Conservation (phyloP, 2,797 vertebrate genomes). For the Otolemur crassicaudatus region DNA sequence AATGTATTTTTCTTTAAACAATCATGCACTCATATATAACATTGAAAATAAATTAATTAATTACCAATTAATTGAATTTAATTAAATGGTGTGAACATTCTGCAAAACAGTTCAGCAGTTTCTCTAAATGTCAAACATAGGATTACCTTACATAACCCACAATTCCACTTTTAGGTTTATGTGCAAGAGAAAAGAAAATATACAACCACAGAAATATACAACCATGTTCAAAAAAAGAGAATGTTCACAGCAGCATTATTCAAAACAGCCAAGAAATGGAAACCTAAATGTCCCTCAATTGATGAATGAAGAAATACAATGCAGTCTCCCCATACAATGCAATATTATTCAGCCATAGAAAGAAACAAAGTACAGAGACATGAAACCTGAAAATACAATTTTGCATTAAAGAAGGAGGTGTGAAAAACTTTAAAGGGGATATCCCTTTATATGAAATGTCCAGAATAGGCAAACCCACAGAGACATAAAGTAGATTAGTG, state of each 20-base stretch:
- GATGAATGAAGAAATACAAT: neutral
- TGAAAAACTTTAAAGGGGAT: neutral
- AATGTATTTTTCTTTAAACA: too few species aligned
- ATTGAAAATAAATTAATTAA: too few species aligned
- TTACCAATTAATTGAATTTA: too few species aligned
- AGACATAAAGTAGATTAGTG: neutral
- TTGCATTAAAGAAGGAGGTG: neutral
- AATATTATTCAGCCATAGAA: neutral
- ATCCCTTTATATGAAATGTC: neutral
- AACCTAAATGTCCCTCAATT: neutral
- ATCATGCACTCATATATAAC: too few species aligned
- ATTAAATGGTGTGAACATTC: neutral
- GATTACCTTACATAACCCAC: neutral
- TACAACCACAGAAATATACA: neutral
- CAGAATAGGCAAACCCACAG: neutral
- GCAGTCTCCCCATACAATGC: neutral
- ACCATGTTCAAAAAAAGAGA: neutral
- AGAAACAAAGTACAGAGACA: neutral
- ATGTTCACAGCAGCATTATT: neutral
- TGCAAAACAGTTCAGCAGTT: neutral
- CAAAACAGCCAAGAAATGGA: neutral
- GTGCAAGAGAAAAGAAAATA: constrained; percentile 27
- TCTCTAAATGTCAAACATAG: constrained; percentile 7
- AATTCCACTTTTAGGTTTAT: neutral
- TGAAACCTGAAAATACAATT: neutral